These are phyloP conservation scores for Anisognathus igniventris DNA, from an alignment of 2,797 vertebrate species.

Conservation along the genomic window DNA sequence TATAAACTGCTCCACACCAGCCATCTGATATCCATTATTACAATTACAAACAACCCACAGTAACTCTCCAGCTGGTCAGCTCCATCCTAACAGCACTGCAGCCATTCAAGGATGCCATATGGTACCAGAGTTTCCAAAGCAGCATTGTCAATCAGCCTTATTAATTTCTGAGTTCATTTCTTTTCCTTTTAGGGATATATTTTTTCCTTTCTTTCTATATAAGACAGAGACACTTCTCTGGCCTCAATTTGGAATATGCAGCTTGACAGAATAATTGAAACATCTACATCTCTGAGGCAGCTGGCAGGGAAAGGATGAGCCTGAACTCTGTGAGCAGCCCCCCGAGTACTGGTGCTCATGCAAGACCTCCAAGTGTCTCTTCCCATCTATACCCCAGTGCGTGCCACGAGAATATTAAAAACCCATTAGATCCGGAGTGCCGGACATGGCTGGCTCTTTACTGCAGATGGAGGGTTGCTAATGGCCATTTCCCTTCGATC, in stretches of 20 bases:
- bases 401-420: slow-evolving; percentile 54
- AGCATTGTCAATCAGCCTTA: slow-evolving; percentile 71
- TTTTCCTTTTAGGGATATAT: slow-evolving; percentile 62
- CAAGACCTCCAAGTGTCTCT: slow-evolving; percentile 45
- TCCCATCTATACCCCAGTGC: slow-evolving; percentile 6
- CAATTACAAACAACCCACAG: slow-evolving; percentile 71
- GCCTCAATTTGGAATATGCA: slow-evolving; percentile 46
- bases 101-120: slow-evolving; percentile 72
- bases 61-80: slow-evolving; percentile 74
- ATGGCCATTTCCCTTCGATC: slow-evolving; percentile 39
- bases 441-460: slow-evolving; percentile 18
- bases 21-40: slow-evolving; percentile 74
- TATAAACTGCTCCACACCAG: slow-evolving; percentile 71
- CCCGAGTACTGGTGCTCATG: slow-evolving; percentile 13
- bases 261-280: slow-evolving; percentile 40
- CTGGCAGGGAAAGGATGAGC: slow-evolving; percentile 40
- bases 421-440: slow-evolving; percentile 8
- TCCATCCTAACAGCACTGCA: slow-evolving; percentile 64
- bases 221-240: slow-evolving; percentile 40
- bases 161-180: slow-evolving; percentile 67
- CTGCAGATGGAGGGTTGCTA: slow-evolving; percentile 29
- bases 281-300: slow-evolving; percentile 23
- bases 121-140: slow-evolving; percentile 67
- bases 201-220: not conserved
- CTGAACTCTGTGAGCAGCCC: slow-evolving; percentile 3